Percentiles rank a stretch among this genome's conserved stretches.
phyloP scores from a whole-genome alignment of 2,797 vertebrate species.

The Benthosema pterotum region DNA sequence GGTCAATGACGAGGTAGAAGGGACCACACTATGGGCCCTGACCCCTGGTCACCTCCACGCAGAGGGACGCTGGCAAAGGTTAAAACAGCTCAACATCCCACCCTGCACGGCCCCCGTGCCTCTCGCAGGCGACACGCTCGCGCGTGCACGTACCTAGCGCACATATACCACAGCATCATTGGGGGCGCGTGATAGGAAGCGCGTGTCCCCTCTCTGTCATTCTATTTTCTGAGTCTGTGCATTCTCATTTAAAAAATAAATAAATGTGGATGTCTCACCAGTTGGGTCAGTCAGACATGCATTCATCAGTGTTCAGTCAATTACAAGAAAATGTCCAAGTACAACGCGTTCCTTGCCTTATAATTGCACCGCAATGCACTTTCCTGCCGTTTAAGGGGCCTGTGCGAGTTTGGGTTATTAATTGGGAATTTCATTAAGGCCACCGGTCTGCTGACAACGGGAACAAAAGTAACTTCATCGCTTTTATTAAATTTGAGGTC shows the following conservation, averaged over 20 bases:
- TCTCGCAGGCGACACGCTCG: conserved; percentile 39
- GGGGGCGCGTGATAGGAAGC: conserved; percentile 41
- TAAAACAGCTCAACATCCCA: conserved; percentile 91
- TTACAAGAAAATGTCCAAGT: conserved; percentile 18
- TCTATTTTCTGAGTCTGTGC: conserved; percentile 50
- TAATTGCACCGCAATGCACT: conserved; percentile 49
- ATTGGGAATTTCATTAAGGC: conserved; percentile 25
- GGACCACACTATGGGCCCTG: conserved; percentile 90
- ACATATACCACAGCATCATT: conserved; percentile 54
- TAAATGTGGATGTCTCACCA: conserved; percentile 20
- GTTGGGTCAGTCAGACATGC: neutral
- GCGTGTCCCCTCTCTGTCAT: conserved; percentile 58
- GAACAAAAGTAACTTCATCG: conserved; percentile 58
- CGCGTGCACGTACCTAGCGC: conserved; percentile 43
- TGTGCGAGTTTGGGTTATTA: conserved; percentile 23
- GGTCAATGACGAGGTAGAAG: conserved; percentile 91
- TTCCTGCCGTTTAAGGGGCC: conserved; percentile 36
- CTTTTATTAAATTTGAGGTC: conserved; percentile 62
- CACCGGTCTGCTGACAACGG: conserved; percentile 42
- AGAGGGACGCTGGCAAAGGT: conserved; percentile 94
- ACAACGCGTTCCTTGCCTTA: conserved; percentile 10
- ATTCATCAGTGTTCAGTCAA: conserved; percentile 6
- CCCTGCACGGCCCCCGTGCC: conserved; percentile 54
- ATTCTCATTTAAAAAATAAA: conserved; percentile 26
- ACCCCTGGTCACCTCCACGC: conserved; percentile 92